Evolutionary conservation across 2,113 vertebrate species (phyloP).

Genomic region (Octodon degus): DNA sequence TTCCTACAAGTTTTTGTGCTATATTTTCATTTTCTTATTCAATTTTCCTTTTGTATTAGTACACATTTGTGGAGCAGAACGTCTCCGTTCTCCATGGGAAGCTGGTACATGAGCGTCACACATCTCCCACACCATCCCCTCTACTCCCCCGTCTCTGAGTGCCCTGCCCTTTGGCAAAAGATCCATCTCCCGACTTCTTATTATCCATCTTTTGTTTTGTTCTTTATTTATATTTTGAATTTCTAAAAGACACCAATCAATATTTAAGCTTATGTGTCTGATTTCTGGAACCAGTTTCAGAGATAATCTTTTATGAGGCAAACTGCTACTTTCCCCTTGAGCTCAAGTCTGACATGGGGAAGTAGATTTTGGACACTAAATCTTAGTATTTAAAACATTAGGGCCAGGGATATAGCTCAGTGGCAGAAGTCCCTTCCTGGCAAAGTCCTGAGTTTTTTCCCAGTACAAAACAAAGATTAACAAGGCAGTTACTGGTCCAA

Average conservation of each 20-base stretch:
- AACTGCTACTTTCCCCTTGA: neutral
- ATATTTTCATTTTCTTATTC: neutral
- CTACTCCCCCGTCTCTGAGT: neutral
- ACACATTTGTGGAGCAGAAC: neutral
- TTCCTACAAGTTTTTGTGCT: neutral
- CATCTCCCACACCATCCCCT: neutral
- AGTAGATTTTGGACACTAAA: constrained; percentile 15
- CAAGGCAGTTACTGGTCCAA: neutral
- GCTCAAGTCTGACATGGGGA: neutral
- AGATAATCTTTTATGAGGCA: neutral
- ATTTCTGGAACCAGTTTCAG: constrained; percentile 23
- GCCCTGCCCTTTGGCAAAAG: neutral
- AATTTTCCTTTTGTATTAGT: neutral
- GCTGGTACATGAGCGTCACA: neutral
- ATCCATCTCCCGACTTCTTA: neutral
- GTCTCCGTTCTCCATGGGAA: neutral
- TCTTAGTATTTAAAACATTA: constrained; percentile 6
- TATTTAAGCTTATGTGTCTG: neutral
- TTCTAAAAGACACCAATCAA: neutral
- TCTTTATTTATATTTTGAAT: neutral
- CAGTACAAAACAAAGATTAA: neutral
- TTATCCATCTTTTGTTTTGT: neutral
- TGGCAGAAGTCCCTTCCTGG: too few species aligned
- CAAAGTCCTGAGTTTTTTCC: too few species aligned
- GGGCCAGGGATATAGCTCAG: too few species aligned